Base-by-base conservation (phyloP, 2,888 invertebrate species). In the Ectemnius cavifrons region DNA sequence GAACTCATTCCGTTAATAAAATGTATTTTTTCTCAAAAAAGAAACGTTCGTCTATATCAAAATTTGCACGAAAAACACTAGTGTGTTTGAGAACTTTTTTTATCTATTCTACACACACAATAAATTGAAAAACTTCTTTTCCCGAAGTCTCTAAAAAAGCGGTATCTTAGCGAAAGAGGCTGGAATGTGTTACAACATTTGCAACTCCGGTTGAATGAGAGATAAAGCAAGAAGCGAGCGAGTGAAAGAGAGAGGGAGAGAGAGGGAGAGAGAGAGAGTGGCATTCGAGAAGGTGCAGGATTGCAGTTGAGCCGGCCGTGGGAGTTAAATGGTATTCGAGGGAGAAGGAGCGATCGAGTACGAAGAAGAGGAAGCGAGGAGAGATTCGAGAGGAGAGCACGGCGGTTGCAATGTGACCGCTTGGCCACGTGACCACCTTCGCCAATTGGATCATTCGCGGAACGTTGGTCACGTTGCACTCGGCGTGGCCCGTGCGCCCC, bases 391-490 rank as follows among this genome's bases (percentile, higher is more conserved):
- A 57, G 45, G 20, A 66, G 63, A 81, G 83, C 88, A 89, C 88
- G 86, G 80, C 86, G 82, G 67, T 70, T 85, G 87, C 90, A 90
- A 90, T 89, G 90, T 90, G 89, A 89, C 84, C 71, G 63, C 57
- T 45, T 63, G 23, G 84, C 82, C 87, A 88, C 85, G 89, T 84
- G 89, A 89, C 80, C 77, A 69, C 67, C 64, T 73, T 78, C 66
- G 78, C 88, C 87, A 84, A 87, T 85, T 79, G 82, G 74, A 81
- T 78, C 78, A 77, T 75, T 77, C 81, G 82, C 79, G 80, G 79
- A 77, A 79, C 82, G 73, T 78, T 70, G 87, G 92, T 93, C 93
- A 93, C 93, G 93, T 93, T 93, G 93, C 93, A 92, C 89, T 92
- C 92, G 92, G 93, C 92, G 93, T 93, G 93, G 92, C 78, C 73